Conservation (phyloP, 2,888 invertebrate genomes). For the Pseudolycoriella hygida region DNA sequence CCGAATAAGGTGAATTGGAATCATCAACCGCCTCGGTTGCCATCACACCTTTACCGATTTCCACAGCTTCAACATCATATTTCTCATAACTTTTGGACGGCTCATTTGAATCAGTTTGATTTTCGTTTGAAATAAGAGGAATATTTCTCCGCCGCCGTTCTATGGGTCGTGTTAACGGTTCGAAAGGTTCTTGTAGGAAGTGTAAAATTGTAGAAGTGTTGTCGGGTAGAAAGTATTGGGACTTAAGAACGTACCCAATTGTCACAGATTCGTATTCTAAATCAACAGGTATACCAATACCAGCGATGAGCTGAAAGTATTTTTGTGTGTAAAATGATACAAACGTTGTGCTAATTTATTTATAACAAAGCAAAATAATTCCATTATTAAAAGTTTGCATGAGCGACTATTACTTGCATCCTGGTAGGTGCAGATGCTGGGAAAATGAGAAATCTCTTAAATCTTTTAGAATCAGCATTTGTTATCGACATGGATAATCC, state of each 20-base stretch:
- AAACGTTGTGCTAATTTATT: neutral
- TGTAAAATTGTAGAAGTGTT: constrained; percentile 7
- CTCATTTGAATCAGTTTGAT: neutral
- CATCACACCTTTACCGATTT: neutral
- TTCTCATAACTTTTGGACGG: constrained; percentile 5
- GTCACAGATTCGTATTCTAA: constrained; percentile 10
- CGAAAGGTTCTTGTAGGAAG: constrained; percentile 2
- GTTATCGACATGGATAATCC: too few species aligned
- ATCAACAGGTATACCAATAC: constrained; percentile 11
- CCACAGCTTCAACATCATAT: constrained; percentile 3
- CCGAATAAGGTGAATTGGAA: neutral
- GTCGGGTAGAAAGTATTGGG: constrained; percentile 10
- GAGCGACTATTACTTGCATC: constrained; percentile 16
- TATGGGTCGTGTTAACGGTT: constrained; percentile 1
- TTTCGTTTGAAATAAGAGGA: neutral
- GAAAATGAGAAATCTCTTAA: constrained; percentile 10
- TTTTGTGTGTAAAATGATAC: too few species aligned
- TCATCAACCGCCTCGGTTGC: neutral
- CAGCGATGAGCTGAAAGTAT: constrained; percentile 9
- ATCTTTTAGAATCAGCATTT: too few species aligned
- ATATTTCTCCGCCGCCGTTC: neutral
- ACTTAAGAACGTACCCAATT: constrained; percentile 12
- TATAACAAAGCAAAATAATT: neutral
- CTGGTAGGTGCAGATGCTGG: constrained; percentile 25
- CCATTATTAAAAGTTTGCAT: neutral